A percentile compares a stretch with the other conserved stretches of the same genome.
These are phyloP conservation scores for Epistrophe grossulariae DNA, from an alignment of 2,888 invertebrate genomes.

Conservation along the genomic window DNA sequence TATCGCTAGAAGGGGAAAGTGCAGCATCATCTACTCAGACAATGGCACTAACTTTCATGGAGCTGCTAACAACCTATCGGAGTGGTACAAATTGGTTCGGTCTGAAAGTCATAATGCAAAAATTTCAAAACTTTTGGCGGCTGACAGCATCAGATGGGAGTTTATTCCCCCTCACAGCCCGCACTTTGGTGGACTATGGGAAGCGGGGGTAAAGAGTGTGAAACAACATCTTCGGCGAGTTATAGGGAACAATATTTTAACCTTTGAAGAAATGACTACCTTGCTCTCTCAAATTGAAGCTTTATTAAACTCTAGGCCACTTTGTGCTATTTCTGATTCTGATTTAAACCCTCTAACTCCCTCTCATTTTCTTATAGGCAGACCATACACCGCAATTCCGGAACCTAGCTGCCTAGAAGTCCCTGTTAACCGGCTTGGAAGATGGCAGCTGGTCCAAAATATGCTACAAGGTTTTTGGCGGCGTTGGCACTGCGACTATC, in stretches of 20 bases:
- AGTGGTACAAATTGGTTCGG: neutral
- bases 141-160: neutral
- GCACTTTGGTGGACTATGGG: neutral
- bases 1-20: conserved; percentile 3
- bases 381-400: conserved; percentile 21
- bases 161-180: conserved; percentile 1
- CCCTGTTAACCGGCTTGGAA: conserved; percentile 9
- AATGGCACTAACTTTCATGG: conserved; percentile 4
- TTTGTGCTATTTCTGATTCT: neutral
- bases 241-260: neutral
- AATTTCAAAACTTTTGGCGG: neutral
- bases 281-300: conserved; percentile 16
- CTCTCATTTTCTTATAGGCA: conserved; percentile 30
- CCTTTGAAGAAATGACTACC: neutral
- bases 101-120: neutral
- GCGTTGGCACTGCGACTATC: conserved; percentile 27
- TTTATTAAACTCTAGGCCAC: neutral
- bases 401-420: conserved; percentile 7
- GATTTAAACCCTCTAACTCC: conserved; percentile 22
- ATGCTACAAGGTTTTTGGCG: neutral
- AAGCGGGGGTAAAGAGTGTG: neutral
- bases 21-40: conserved; percentile 2
- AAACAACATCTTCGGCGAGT: neutral
- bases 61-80: neutral
- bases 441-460: conserved; percentile 17